phyloP scores from a whole-genome alignment of 2,888 invertebrate species.

The Anaspis maculata region DNA sequence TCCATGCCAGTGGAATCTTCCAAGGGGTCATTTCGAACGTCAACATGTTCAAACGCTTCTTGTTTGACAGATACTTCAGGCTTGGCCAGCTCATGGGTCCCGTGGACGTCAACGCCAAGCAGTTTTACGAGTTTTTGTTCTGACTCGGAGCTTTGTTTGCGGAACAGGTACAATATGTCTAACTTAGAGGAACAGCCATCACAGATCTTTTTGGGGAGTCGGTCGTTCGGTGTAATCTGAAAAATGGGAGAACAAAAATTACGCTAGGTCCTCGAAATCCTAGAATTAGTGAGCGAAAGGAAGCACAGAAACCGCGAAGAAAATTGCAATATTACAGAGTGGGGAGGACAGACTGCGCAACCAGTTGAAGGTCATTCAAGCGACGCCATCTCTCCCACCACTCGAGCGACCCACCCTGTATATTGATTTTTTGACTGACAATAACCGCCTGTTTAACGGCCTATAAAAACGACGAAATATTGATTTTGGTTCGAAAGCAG shows the following conservation, averaged over 20 bases:
- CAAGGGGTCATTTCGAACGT: constrained; percentile 4
- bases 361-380: no score
- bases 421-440: constrained; percentile 25
- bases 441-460: no score
- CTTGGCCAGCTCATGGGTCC: constrained; percentile 5
- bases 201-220: constrained; percentile 63
- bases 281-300: no score
- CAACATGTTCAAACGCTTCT: constrained; percentile 8
- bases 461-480: neutral
- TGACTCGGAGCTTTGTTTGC: constrained; percentile 58
- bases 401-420: constrained; percentile 18
- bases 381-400: no score
- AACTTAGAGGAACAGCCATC: constrained; percentile 63
- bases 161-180: constrained; percentile 63
- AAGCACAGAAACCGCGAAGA: no score
- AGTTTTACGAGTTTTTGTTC: constrained; percentile 46
- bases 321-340: no score
- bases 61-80: constrained; percentile 10
- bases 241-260: constrained; percentile 24
- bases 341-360: no score
- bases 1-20: no score
- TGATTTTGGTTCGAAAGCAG: neutral
- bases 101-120: no score
- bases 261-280: no score
- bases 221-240: constrained; percentile 58